These are phyloP conservation scores for Nemopilema nomurai DNA, from an alignment of 30 jellyfish, hydroid and myxozoan genomes.

Conservation along the genomic window DNA sequence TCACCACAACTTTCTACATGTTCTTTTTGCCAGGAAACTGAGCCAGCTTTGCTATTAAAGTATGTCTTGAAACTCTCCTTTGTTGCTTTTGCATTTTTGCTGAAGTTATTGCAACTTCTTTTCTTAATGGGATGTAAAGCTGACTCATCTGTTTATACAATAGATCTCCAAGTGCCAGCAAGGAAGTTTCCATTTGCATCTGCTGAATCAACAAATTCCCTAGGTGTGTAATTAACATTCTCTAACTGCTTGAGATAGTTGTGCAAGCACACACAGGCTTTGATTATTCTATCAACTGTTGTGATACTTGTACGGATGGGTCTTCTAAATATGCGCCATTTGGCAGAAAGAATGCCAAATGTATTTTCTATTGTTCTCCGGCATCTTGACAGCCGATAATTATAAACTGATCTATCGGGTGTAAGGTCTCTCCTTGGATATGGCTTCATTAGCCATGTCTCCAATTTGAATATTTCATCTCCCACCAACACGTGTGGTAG, in stretches of 20 bases:
- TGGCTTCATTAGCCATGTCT: conserved; percentile 37
- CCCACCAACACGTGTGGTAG: conserved; percentile 2
- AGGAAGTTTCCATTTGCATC: not conserved
- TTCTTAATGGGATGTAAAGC: not conserved
- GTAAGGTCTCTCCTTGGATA: conserved; percentile 6
- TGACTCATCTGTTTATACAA: not conserved
- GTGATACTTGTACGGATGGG: conserved; percentile 21
- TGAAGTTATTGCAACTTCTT: not conserved
- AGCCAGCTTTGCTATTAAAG: conserved; percentile 13
- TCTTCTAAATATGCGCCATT: conserved; percentile 18
- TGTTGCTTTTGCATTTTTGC: not conserved
- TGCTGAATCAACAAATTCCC: conserved; percentile 13
- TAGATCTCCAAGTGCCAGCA: conserved; percentile 6
- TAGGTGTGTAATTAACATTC: conserved; percentile 14
- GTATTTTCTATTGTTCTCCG: conserved; percentile 27
- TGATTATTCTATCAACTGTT: conserved; percentile 4
- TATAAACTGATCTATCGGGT: conserved; percentile 1
- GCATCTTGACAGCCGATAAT: conserved; percentile 4
- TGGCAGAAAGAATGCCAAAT: conserved; percentile 8
- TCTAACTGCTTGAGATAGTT: conserved; percentile 21
- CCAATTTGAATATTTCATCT: not conserved
- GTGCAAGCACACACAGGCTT: conserved; percentile 45
- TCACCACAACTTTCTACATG: conserved; percentile 25
- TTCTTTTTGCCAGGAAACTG: conserved; percentile 29
- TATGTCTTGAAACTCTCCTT: not conserved